Evolutionary conservation across 2,113 vertebrate genomes (phyloP).

Genomic region (Lipotes vexillifer): DNA sequence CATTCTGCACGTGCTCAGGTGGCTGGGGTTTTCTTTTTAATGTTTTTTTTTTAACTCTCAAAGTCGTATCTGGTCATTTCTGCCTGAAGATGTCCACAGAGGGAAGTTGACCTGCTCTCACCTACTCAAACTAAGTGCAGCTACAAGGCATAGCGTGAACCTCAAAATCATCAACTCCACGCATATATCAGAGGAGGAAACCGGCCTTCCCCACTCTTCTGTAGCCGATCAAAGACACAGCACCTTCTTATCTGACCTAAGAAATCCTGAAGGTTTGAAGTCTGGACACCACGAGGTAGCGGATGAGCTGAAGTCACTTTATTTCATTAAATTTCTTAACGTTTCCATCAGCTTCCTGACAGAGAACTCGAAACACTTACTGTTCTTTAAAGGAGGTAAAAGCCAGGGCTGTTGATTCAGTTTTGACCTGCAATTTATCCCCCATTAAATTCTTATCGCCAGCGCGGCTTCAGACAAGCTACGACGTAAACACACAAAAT

Average conservation of each 20-base stretch:
- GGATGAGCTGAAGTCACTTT: neutral
- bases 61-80: neutral
- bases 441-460: neutral
- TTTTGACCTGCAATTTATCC: constrained; percentile 32
- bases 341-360: neutral
- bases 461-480: neutral
- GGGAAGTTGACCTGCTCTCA: neutral
- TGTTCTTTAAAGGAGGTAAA: neutral
- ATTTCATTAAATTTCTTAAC: neutral
- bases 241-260: neutral
- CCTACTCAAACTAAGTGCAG: neutral
- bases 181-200: neutral
- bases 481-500: neutral
- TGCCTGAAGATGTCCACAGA: neutral
- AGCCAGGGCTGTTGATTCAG: constrained; percentile 26
- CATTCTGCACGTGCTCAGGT: too few relatives aligned
- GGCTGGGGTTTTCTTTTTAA: too few relatives aligned
- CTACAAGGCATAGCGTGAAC: neutral
- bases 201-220: neutral
- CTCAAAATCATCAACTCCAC: neutral
- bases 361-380: neutral
- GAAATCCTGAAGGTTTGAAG: constrained; percentile 13
- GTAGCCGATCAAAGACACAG: neutral
- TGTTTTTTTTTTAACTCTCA: too few relatives aligned
- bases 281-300: neutral